These are phyloP conservation scores for Gnatocerus cornutus DNA, from an alignment of 2,888 invertebrate genomes.

Conservation along the genomic window DNA sequence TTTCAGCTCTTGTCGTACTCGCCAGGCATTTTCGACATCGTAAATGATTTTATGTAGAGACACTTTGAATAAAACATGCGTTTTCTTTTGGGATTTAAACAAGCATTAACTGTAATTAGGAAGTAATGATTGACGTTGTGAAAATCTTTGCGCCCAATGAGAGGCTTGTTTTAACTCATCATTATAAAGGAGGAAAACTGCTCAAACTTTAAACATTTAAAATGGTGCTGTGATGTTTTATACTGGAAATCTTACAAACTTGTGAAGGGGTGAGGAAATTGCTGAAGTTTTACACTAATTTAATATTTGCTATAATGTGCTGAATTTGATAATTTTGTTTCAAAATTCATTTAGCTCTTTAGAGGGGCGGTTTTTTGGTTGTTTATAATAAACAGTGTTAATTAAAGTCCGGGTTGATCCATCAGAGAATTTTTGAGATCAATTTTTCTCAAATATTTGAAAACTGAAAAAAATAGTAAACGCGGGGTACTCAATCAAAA, in stretches of 20 bases:
- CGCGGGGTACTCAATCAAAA: too few relatives aligned
- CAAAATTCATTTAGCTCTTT: not conserved
- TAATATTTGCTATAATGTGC: slow-evolving; percentile 17
- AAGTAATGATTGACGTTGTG: not conserved
- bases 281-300: slow-evolving; percentile 14
- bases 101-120: not conserved
- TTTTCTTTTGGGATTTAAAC: not conserved
- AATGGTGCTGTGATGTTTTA: slow-evolving; percentile 12
- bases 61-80: too few relatives aligned
- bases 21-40: slow-evolving; percentile 7
- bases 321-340: slow-evolving; percentile 5
- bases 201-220: slow-evolving; percentile 28
- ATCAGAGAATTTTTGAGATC: too few relatives aligned
- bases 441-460: too few relatives aligned
- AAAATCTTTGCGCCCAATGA: not conserved
- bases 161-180: slow-evolving; percentile 5
- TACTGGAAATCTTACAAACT: slow-evolving; percentile 23
- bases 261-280: slow-evolving; percentile 15
- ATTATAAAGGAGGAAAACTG: slow-evolving; percentile 23
- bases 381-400: too few relatives aligned
- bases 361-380: too few relatives aligned
- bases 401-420: too few relatives aligned
- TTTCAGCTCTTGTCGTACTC: slow-evolving; percentile 7
- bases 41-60: slow-evolving; percentile 1
- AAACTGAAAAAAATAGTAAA: too few relatives aligned